Conservation (phyloP, 2,888 invertebrate genomes). For the Pteria penguin region DNA sequence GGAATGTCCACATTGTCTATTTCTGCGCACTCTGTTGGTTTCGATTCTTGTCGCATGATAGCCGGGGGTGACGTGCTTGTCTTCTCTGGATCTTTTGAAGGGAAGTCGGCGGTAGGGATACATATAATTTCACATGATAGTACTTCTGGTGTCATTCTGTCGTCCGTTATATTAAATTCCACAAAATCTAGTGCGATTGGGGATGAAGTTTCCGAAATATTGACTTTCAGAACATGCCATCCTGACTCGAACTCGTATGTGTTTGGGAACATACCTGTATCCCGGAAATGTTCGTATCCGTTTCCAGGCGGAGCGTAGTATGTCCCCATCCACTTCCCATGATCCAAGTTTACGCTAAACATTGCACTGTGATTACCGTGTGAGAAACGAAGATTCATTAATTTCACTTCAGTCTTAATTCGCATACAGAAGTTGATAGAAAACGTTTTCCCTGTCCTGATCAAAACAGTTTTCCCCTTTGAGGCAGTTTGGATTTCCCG, state of each 20-base stretch:
- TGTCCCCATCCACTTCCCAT: constrained; percentile 35
- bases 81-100: background rate
- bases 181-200: constrained; percentile 11
- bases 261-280: constrained; percentile 44
- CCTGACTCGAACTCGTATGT: constrained; percentile 39
- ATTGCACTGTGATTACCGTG: constrained; percentile 51
- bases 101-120: background rate
- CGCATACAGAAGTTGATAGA: constrained; percentile 56
- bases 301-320: constrained; percentile 41
- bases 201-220: background rate
- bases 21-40: constrained; percentile 13
- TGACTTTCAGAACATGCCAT: constrained; percentile 40
- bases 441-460: constrained; percentile 41
- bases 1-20: constrained; percentile 25
- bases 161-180: background rate
- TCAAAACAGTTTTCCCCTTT: constrained; percentile 49
- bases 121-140: constrained; percentile 13
- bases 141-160: background rate
- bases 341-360: constrained; percentile 48
- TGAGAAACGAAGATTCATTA: constrained; percentile 53
- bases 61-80: background rate
- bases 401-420: constrained; percentile 27
- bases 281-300: constrained; percentile 48
- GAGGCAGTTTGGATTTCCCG: constrained; percentile 50
- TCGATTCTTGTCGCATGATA: constrained; percentile 19